These are phyloP conservation scores for Dipodomys ordii DNA, from an alignment of 2,113 vertebrate genomes.

Conservation along the genomic window DNA sequence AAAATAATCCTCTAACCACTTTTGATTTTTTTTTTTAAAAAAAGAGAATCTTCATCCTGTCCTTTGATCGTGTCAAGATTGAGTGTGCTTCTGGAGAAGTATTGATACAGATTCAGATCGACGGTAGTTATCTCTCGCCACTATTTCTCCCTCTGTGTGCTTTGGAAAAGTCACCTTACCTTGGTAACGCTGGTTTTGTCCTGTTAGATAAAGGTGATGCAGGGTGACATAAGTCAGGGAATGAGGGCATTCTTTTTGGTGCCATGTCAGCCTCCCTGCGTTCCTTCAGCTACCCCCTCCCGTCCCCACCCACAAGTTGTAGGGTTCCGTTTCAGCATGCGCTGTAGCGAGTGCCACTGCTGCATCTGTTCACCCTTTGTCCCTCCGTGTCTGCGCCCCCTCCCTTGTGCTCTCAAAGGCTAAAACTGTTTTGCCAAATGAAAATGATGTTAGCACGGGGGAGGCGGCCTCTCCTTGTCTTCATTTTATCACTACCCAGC, in stretches of 20 bases:
- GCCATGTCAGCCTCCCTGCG: no score
- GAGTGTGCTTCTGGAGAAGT: constrained; percentile 48
- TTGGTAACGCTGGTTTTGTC: neutral
- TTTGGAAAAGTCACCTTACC: neutral
- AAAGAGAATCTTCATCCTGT: constrained; percentile 25
- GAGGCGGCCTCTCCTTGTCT: neutral
- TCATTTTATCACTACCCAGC: neutral
- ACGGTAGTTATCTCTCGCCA: neutral
- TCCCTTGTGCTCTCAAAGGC: no score
- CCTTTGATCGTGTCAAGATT: constrained; percentile 53
- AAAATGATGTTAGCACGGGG: neutral
- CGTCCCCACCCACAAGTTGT: no score
- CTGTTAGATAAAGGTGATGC: no score
- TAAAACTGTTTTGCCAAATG: neutral
- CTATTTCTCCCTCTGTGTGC: neutral
- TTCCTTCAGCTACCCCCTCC: no score
- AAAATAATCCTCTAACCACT: neutral
- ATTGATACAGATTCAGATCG: constrained; percentile 35
- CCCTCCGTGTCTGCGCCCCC: no score
- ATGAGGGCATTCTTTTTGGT: no score
- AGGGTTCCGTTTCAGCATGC: no score
- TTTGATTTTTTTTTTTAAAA: neutral
- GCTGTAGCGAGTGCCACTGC: no score
- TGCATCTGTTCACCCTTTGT: no score
- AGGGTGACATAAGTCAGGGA: no score